These are phyloP conservation scores for Diorhabda elongata DNA, from an alignment of 1,140 invertebrate genomes.

Conservation along the genomic window DNA sequence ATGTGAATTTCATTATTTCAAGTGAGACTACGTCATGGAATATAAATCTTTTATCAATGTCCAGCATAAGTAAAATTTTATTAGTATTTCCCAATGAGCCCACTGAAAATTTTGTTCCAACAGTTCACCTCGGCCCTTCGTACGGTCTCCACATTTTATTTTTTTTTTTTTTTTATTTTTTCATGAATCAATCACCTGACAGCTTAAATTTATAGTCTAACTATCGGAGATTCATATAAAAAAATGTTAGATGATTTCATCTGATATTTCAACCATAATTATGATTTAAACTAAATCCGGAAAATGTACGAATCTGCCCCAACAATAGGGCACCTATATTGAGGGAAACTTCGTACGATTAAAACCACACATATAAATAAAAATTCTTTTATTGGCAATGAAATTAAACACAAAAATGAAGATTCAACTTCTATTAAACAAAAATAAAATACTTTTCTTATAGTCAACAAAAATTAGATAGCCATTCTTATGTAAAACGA, in stretches of 20 bases:
- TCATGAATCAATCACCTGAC: constrained; percentile 7
- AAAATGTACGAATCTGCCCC: constrained; percentile 12
- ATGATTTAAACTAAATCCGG: constrained; percentile 12
- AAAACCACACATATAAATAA: constrained; percentile 9
- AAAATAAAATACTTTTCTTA: constrained; percentile 12
- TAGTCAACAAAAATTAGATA: constrained; percentile 7
- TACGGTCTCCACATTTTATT: constrained; percentile 16
- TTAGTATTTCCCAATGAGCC: too few relatives aligned
- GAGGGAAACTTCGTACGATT: too few relatives aligned
- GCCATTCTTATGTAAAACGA: neutral
- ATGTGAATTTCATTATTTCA: too few relatives aligned
- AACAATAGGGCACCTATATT: constrained; percentile 8
- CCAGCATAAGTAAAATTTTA: too few relatives aligned
- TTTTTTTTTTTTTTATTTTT: constrained; percentile 15
- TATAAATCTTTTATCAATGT: too few relatives aligned
- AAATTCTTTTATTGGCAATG: neutral
- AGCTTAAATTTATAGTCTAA: constrained; percentile 4
- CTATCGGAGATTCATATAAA: constrained; percentile 4
- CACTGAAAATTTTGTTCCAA: too few relatives aligned
- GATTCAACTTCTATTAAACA: constrained; percentile 5
- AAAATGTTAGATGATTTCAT: constrained; percentile 6
- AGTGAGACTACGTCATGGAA: too few relatives aligned
- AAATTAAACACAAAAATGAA: constrained; percentile 9
- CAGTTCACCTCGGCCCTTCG: neutral
- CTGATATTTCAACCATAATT: constrained; percentile 7